Base-by-base conservation (phyloP, 2,113 vertebrate genomes). In the Apteryx owenii region DNA sequence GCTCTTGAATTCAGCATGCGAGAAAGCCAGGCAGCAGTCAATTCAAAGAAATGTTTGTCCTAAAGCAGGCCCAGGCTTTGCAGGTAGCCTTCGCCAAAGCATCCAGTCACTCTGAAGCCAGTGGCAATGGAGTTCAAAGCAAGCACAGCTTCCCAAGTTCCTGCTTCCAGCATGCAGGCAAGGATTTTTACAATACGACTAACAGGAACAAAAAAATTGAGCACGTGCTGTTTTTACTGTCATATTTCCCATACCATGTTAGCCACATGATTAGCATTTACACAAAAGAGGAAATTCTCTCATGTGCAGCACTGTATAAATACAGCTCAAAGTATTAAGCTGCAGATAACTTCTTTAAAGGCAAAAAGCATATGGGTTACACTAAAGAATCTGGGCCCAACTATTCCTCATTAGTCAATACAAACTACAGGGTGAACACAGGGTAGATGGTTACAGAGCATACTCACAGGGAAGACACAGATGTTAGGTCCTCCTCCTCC, bases 361-460 rank as follows among this genome's bases (percentile, higher is more conserved):
- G 2, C 33, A 64, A 38, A 25, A 48, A 3, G 29, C 42, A 23
- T 13, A 66, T 0, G 0, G 2, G 5, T 46, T 69, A 8, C 9
- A 12, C 29, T 71, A 68, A 14, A 28, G 14, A 91, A 72, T 76
- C 9, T 42, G 8, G 11, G 19, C 22, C 44, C 9, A 68, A 0
- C 60, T 91, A 51, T 71, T 2, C 3, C 28, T 19, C 17, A 28
- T 46, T 69, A 79, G 42, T 69, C 9, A 77, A 16, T 28, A 23
- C 0, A 5, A 94, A 60, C 16, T 56, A 79, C 42, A 76, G 11
- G 12, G 16, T 51, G n/a, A 81, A 73, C 65, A 20, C 7, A 7
- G 21, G 40, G 14, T 46, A 46, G 8, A 29, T 44, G 31, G 10
- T 46, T 46, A 60, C 22, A 23, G 21, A 46, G 29, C 58, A 33